Conservation (phyloP, 1,140 invertebrate species). For the Cardiocondyla obscurior region DNA sequence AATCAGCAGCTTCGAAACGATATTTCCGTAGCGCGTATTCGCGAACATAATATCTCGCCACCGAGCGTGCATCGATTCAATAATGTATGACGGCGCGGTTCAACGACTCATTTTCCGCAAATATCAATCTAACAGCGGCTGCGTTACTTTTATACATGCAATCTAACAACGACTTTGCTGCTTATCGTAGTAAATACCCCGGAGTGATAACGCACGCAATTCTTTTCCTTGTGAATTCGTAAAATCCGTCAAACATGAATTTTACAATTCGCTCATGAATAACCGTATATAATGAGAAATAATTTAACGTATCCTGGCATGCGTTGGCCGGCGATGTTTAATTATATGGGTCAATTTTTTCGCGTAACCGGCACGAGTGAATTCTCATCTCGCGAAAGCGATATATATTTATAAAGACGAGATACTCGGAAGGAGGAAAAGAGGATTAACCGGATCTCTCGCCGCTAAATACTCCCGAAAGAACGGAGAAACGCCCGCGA, state of each 20-base stretch:
- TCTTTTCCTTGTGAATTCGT: neutral
- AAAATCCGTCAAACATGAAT: neutral
- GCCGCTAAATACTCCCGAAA: slow-evolving; percentile 3
- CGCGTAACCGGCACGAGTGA: neutral
- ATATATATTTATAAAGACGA: neutral
- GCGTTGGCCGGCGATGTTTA: neutral
- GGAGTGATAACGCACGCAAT: no score
- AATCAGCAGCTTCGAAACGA: neutral
- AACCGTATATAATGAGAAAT: neutral
- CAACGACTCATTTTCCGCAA: slow-evolving; percentile 6
- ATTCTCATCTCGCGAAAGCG: neutral
- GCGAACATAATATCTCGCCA: neutral
- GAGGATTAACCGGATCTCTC: neutral
- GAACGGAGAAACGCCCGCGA: neutral
- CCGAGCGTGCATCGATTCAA: neutral
- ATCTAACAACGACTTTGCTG: neutral
- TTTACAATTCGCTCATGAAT: neutral
- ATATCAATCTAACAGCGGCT: neutral
- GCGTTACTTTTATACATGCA: slow-evolving; percentile 12
- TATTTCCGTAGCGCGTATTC: neutral
- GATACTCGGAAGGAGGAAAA: neutral
- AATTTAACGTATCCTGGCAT: neutral
- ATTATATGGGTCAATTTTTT: neutral
- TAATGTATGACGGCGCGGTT: neutral
- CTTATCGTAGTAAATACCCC: neutral